Base-by-base conservation (phyloP, 2,888 invertebrate genomes). In the Allacma fusca region DNA sequence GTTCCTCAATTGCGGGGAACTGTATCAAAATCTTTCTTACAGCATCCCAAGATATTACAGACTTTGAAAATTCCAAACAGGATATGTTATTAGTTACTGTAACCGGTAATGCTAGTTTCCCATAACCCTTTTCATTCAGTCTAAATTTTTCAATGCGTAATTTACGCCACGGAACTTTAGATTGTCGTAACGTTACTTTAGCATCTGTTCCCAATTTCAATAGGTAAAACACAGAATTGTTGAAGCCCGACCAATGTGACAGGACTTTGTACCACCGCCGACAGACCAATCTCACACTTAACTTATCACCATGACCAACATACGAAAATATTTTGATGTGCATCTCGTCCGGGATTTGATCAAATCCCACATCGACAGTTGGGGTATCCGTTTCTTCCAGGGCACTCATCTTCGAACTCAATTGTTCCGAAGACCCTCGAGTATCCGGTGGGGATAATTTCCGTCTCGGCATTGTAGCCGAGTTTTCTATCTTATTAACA, bases 11-110 rank as follows among this genome's bases (percentile, higher is more conserved):
- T 16, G 75, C 24, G 9, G 77, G 68, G 29, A 79, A 79, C 68
- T 77, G 64, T 16, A 76, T 43, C 7, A 79, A 23, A 69, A 78
- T 75, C 21, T 75, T 65, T 23, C 59, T 50, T 23, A 79, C 71
- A 13, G 68, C 76, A 28, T 79, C 74, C 79, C 79, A 79, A 0
- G 79, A 75, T 40, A 79, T 62, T 43, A 79, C 65, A 9, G 75
- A 79, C 59, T 79, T 79, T 1, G 68, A 76, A 44, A 79, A 76
- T 26, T 77, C 77, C 28, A 79, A 65, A 4, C 75, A 77, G 9
- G 59, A 64, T 1, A 71, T 67, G 16, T 34, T 59, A 19, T 44
- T 34, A 7, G 64, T 70, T 29, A 79, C 65, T 9, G 24, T 21
- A 0, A 16, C n/a, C 23, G 79, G 78, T 9, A 79, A 57, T 1